Conservation (phyloP, 2,113 vertebrate species). For the Patagioenas fasciata region DNA sequence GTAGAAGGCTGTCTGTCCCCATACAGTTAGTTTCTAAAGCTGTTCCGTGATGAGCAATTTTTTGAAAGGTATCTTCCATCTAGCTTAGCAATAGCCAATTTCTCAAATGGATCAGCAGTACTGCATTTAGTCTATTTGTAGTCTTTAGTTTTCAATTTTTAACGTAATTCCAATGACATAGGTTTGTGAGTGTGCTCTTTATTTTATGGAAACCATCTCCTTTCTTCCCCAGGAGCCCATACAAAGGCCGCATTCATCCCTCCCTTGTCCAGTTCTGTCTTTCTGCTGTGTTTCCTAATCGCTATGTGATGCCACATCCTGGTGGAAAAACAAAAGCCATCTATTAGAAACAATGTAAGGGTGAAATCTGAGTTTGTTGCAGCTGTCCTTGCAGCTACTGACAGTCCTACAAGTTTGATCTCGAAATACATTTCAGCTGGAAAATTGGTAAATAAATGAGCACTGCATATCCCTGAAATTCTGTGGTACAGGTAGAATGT, state of each 20-base stretch:
- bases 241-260: constrained; percentile 55
- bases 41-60: not conserved
- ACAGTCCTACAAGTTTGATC: not conserved
- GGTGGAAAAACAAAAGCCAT: constrained; percentile 54
- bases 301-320: constrained; percentile 32
- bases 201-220: not conserved
- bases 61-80: not conserved
- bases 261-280: constrained; percentile 13
- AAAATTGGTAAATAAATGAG: not conserved
- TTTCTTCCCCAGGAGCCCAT: not conserved
- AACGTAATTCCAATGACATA: not conserved
- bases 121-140: constrained; percentile 25
- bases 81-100: not conserved
- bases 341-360: constrained; percentile 13
- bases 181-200: not conserved
- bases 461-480: not conserved
- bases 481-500: not conserved
- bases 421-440: not conserved
- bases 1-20: not conserved
- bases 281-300: constrained; percentile 38
- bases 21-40: not conserved
- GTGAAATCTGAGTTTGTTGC: not conserved
- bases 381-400: constrained; percentile 36
- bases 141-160: not conserved
- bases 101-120: not conserved